phyloP scores from a whole-genome alignment of 2,113 vertebrate species.

The Chascanopsetta lugubris region DNA sequence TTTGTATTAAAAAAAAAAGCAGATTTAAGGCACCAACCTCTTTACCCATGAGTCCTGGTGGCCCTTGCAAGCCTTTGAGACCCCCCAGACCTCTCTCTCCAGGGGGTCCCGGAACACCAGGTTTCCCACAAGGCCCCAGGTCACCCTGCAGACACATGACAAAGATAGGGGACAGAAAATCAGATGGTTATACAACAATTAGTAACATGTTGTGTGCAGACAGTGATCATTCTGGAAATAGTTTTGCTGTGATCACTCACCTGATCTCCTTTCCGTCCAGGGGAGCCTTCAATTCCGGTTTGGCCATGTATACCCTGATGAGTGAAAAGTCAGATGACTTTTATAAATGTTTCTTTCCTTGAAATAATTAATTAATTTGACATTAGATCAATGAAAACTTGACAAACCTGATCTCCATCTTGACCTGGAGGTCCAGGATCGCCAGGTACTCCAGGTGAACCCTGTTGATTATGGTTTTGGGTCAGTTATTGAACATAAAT shows the following conservation, averaged over 20 bases:
- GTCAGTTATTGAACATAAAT: neutral
- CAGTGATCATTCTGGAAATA: neutral
- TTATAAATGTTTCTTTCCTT: too few species aligned
- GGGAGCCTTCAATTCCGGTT: conserved; percentile 75
- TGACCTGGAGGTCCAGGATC: conserved; percentile 71
- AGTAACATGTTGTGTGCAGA: too few species aligned
- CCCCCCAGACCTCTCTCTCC: conserved; percentile 83
- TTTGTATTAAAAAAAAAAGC: conserved; percentile 1
- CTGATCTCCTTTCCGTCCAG: conserved; percentile 85
- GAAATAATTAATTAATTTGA: too few species aligned
- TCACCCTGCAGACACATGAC: conserved; percentile 79
- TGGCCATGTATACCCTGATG: conserved; percentile 81
- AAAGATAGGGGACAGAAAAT: neutral
- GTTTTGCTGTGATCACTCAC: conserved; percentile 66
- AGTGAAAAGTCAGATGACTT: neutral
- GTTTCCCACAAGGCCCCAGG: conserved; percentile 74
- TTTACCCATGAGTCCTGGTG: conserved; percentile 76
- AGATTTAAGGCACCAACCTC: conserved; percentile 76
- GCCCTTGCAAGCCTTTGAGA: conserved; percentile 72
- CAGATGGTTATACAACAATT: too few species aligned
- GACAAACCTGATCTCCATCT: conserved; percentile 77
- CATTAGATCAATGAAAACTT: neutral
- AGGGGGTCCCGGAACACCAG: conserved; percentile 68
- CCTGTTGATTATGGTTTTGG: conserved; percentile 52
- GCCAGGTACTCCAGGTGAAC: conserved; percentile 68